Conservation (phyloP, 2,113 vertebrate genomes). For the Dipodomys stephensi region DNA sequence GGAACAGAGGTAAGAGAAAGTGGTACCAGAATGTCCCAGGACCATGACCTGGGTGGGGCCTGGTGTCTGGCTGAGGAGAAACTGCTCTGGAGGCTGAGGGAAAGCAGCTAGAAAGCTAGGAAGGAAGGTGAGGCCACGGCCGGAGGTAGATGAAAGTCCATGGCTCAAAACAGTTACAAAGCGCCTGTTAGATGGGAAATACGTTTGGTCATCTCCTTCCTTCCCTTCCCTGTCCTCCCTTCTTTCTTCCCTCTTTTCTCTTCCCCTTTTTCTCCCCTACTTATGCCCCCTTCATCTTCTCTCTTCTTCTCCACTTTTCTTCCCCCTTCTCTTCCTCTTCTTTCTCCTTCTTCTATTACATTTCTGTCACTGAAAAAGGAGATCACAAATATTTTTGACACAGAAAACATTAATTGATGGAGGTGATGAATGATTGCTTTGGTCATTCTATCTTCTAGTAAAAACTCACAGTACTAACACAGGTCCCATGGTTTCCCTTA, state of each 20-base stretch:
- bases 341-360: too few relatives aligned
- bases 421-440: not conserved
- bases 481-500: too few relatives aligned
- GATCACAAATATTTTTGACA: too few relatives aligned
- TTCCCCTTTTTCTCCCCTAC: not conserved
- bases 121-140: not conserved
- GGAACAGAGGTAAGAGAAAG: not conserved
- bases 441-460: not conserved
- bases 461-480: not conserved
- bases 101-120: not conserved
- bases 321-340: not conserved
- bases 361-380: not conserved
- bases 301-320: too few relatives aligned
- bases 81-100: not conserved
- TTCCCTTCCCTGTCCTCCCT: too few relatives aligned
- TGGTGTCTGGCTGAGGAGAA: not conserved
- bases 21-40: not conserved
- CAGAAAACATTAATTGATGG: not conserved
- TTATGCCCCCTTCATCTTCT: too few relatives aligned
- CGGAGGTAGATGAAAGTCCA: not conserved
- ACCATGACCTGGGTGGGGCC: fast-evolving
- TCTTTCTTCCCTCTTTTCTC: not conserved
- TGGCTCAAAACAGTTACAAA: not conserved
- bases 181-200: not conserved
- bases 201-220: too few relatives aligned